Evolutionary conservation across 2,113 vertebrate species (phyloP), one percentile per base, ranked within the genome.

Genomic region (Odocoileus virginianus): DNA sequence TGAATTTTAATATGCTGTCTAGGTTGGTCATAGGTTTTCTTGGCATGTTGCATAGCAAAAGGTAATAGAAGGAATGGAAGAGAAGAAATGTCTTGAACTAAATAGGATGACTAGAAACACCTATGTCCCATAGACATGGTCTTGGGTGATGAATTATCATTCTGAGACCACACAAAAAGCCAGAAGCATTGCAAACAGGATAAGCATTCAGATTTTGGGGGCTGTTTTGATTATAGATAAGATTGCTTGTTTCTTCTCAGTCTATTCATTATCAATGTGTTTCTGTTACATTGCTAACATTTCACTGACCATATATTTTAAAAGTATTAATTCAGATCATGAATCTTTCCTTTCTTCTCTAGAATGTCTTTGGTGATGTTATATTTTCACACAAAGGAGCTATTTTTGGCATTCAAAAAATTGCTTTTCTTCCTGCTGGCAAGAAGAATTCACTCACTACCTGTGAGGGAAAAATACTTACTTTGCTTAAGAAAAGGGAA

Each of bases 331-430:
- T 94, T 92, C 87, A 92, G 92, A 97, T 67, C 58, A 98, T 71
- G 47, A 60, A 81, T 94, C 92, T 60, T 82, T 30, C 1, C 86
- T 96, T 96, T 98, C 81, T 97, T 87, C 89, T 89, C 55, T 0
- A 92, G 0, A 95, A 89, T 52, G 2, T 4, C 67, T 6, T 45
- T 95, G 92, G 89, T 11, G 97, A 94, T 97, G 91, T 89, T 89
- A 98, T 98, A 88, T 95, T 95, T 98, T 98, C 98, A 93, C 97
- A 98, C 33, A 88, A 96, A 97, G 79, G 64, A 97, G 54, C 47
- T 98, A 3, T 98, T 98, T 98, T 95, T 95, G 96, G 89, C 23
- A 79, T 94, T 97, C 87, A 92, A 91, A 96, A 96, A 96, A 92
- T 88, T 98, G 64, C 76, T 98, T 97, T 98, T 95, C 97, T 98